A percentile compares a stretch with the other conserved stretches of the same genome.
phyloP scores from a whole-genome alignment of 2,888 invertebrate species.

The Caenorhabditis panamensis region DNA sequence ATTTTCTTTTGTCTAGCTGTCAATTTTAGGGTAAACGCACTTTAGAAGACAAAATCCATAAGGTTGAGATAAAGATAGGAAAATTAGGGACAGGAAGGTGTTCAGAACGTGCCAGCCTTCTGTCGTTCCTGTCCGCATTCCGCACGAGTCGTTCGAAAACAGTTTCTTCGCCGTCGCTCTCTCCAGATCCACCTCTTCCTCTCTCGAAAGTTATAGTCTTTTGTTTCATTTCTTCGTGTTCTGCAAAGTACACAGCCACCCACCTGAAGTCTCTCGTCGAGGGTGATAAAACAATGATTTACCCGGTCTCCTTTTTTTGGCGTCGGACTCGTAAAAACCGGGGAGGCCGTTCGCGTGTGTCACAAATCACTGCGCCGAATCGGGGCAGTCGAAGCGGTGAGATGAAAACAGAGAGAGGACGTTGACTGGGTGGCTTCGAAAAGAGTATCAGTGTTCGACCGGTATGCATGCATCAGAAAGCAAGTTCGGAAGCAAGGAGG shows the following conservation, averaged over 20 bases:
- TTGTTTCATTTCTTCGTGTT: slow-evolving; percentile 39
- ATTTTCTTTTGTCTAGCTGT: too few relatives aligned
- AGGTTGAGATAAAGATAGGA: too few relatives aligned
- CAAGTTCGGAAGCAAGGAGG: slow-evolving; percentile 4
- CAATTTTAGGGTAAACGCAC: too few relatives aligned
- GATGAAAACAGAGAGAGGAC: slow-evolving; percentile 48
- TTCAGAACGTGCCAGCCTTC: too few relatives aligned
- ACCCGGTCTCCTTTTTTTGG: slow-evolving; percentile 31
- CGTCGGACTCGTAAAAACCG: slow-evolving; percentile 49
- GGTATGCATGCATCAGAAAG: background rate
- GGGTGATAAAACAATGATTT: slow-evolving; percentile 60
- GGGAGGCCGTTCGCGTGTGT: slow-evolving; percentile 43
- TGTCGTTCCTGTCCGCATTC: background rate
- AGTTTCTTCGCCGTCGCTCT: slow-evolving; percentile 21
- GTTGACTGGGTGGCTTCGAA: slow-evolving; percentile 24
- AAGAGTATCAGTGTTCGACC: slow-evolving; percentile 35
- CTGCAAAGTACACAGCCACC: slow-evolving; percentile 53
- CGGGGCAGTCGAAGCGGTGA: slow-evolving; percentile 43
- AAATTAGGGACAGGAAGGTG: too few relatives aligned
- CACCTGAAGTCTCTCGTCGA: slow-evolving; percentile 5
- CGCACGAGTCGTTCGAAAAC: slow-evolving; percentile 16
- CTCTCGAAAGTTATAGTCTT: slow-evolving; percentile 46
- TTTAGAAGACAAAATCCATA: too few relatives aligned
- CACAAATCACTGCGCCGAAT: slow-evolving; percentile 52
- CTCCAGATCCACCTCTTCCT: slow-evolving; percentile 1